Base-by-base conservation (phyloP, 35 echinoderm and acorn worm species). In the Ophioderma brevispina region DNA sequence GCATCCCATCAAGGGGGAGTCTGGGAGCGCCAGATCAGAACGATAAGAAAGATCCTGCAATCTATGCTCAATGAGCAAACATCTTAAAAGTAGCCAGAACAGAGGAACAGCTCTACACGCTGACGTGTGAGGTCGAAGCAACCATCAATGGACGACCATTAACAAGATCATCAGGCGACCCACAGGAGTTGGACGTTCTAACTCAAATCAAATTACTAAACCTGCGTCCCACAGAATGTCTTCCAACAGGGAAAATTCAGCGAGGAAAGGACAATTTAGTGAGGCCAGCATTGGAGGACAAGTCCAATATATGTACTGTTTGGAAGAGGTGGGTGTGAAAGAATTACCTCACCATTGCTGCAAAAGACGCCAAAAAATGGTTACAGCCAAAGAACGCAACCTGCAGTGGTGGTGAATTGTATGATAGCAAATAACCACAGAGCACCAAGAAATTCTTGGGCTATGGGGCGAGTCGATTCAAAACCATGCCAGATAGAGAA, bases 111-210 rank as follows among this genome's bases (percentile, higher is more conserved):
- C 81, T 96, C 14, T 42, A 34, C 0, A 96, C 94, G 0, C 40
- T 96, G 0, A 75, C 93, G 40, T 93, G 91, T 70, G 19, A 64
- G 33, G 91, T 90, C 1, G 94, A 96, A 56, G 39, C 50, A 18
- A 96, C 90, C 8, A 31, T 93, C 1, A 96, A 96, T 37, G 40
- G 78, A 31, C 40, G 94, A 23, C 94, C 82, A 0, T 39, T 96
- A 0, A 93, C 84, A 1, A 32, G 32, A 11, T 50, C 90, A 13
- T 93, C 94, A 17, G 83, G 81, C 86, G 94, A 96, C 78, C 36
- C 49, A 4, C 59, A 19, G 4, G 94, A 96, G 55, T 30, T 78
- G 0, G 77, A 92, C 28, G 79, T 91, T 32, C 84, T 94, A 36
- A 87, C 93, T 23, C 88, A 88, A 0, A 94, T 87, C 31, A 77